Evolutionary conservation across 1,140 invertebrate genomes (phyloP), one percentile per base, ranked within the genome.

Genomic region (Drosophila kurseongensis): DNA sequence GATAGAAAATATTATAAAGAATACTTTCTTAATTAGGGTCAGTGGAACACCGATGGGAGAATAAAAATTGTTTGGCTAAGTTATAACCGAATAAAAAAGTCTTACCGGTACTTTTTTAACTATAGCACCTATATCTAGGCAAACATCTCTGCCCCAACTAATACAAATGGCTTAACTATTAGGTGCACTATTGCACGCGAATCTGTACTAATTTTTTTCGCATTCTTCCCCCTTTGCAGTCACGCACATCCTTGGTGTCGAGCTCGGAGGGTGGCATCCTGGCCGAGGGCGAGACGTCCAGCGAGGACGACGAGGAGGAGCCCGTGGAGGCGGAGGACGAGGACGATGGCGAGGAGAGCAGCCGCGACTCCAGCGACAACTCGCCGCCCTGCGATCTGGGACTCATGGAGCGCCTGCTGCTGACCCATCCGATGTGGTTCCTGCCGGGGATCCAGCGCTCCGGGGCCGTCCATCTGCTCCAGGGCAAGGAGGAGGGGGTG

Each of bases 391-490:
- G 96, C 92, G 96, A 96, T 92, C 96, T 98, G 82, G 96, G 96
- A 13, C 93, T 97, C 52, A 93, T 97, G 78, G 98, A 99, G 92
- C 94, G 97, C 44, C 94, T 99, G 59, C 96, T 98, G 76, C 95
- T 97, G 51, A 97, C 97, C 32, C 97, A 98, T 93, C 97, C 97
- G 14, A 97, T 99, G 75, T 99, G 98, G 98, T 98, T 98, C 92
- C 94, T 99, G 38, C 96, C 97, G 1, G 97, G 97, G n/a, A 97
- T 98, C 18, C 97, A 98, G 86, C 94, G 98, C 54, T 96, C 97
- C 55, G 97, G 97, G 0, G 97, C 97, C 35, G 97, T 98, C 65
- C 97, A 98, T 93, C 94, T 98, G 61, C 95, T 99, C 10, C 97
- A 98, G 93, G 97, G 97, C 82, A 97, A 98, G 92, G 97, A 98